Evolutionary conservation across 2,797 vertebrate species (phyloP).

Genomic region (Pseudomugil gertrudae): DNA sequence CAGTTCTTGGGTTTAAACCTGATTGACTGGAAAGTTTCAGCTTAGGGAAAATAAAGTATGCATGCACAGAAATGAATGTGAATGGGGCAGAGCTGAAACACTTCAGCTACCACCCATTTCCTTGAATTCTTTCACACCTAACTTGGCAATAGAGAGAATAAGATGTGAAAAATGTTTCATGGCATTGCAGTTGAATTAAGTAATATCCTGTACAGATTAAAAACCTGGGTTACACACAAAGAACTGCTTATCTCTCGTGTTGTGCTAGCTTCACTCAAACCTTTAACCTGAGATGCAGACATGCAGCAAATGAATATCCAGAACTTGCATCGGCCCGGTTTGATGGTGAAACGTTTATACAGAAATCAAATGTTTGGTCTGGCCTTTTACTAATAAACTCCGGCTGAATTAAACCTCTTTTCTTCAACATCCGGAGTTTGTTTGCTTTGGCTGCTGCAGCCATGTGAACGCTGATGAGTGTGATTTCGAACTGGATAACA

Average conservation of each 20-base stretch:
- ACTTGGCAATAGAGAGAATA: conserved; percentile 35
- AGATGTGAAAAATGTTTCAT: conserved; percentile 42
- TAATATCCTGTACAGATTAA: conserved; percentile 59
- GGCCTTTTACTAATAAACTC: conserved; percentile 35
- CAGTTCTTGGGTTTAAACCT: conserved; percentile 23
- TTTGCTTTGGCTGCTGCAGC: conserved; percentile 65
- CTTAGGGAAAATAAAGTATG: not conserved
- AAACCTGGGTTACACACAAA: conserved; percentile 37
- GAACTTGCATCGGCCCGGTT: not conserved
- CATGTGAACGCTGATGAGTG: conserved; percentile 63
- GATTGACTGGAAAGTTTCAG: conserved; percentile 21
- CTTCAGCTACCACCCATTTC: conserved; percentile 74
- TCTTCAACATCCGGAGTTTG: conserved; percentile 68
- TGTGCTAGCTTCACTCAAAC: conserved; percentile 22
- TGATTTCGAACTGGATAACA: conserved; percentile 57
- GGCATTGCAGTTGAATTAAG: conserved; percentile 62
- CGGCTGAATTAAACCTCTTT: conserved; percentile 38
- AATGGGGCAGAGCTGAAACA: conserved; percentile 17
- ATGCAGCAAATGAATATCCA: conserved; percentile 1
- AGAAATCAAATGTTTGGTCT: conserved; percentile 37
- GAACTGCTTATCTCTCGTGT: conserved; percentile 5
- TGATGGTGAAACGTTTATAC: conserved; percentile 12
- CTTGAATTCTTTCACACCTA: conserved; percentile 74
- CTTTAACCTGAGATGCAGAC: conserved; percentile 4
- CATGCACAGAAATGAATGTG: conserved; percentile 14